These are phyloP conservation scores for Petrocephalus zakoni DNA, from an alignment of 2,113 vertebrate genomes.

Conservation along the genomic window DNA sequence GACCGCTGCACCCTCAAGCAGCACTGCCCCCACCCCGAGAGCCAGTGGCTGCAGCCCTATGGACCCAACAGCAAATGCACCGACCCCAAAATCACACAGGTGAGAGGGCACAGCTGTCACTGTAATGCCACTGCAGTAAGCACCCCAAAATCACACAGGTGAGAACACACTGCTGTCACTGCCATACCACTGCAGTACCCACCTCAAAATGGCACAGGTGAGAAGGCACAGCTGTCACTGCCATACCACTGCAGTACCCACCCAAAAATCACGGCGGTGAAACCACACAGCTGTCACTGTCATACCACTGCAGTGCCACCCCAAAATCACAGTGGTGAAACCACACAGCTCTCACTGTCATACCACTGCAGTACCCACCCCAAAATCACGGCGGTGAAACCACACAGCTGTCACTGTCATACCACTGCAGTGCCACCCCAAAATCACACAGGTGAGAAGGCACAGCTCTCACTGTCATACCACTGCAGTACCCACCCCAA, in stretches of 20 bases:
- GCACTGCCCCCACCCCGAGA: constrained; percentile 81
- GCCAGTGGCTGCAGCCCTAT: constrained; percentile 82
- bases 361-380: constrained; percentile 44
- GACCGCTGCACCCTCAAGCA: constrained; percentile 88
- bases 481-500: neutral
- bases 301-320: constrained; percentile 36
- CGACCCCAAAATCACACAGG: constrained; percentile 91
- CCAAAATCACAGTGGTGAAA: constrained; percentile 84
- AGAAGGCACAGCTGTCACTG: neutral
- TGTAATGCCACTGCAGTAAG: neutral
- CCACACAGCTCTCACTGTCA: neutral
- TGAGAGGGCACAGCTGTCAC: constrained; percentile 48
- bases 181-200: neutral
- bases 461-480: neutral
- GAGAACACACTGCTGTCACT: neutral
- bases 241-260: neutral
- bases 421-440: neutral
- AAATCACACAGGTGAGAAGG: neutral
- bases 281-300: neutral
- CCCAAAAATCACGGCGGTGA: constrained; percentile 86
- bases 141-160: constrained; percentile 88
- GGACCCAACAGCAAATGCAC: constrained; percentile 91
- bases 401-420: neutral
- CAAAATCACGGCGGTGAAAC: constrained; percentile 82
- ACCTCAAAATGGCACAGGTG: constrained; percentile 88